phyloP scores from a whole-genome alignment of 2,797 vertebrate genomes.

The Tauraco hartlaubi region DNA sequence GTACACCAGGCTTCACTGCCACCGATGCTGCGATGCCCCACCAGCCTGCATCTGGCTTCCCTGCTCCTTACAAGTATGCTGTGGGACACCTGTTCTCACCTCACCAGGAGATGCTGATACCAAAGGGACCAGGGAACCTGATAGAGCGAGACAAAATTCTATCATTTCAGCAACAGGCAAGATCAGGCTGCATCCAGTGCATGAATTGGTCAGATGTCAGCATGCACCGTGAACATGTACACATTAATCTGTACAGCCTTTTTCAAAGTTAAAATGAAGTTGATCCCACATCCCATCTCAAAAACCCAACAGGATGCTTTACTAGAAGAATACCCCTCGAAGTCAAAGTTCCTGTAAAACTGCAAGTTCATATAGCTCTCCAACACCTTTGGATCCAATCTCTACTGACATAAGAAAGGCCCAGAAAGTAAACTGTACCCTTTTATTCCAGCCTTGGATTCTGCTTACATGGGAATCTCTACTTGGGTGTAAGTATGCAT shows the following conservation, averaged over 20 bases:
- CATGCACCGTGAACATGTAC: fast-evolving
- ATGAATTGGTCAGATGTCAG: neutral
- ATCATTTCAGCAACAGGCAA: neutral
- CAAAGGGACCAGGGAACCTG: neutral
- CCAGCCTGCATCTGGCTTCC: neutral
- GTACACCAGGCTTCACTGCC: neutral
- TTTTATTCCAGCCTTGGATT: neutral
- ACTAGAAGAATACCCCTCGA: neutral
- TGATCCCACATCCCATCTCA: neutral
- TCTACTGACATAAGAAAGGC: neutral
- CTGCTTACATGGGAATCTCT: neutral
- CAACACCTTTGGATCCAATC: neutral
- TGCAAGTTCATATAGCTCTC: neutral
- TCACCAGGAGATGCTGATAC: neutral
- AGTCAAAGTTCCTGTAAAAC: neutral
- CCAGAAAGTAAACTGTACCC: neutral
- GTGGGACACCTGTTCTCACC: neutral
- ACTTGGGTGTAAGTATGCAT: neutral
- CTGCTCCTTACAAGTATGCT: neutral
- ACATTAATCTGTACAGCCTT: neutral
- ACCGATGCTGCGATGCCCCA: neutral
- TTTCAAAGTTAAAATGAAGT: neutral
- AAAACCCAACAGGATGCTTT: neutral
- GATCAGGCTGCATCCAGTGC: neutral
- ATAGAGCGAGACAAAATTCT: neutral